Evolutionary conservation across 2,888 invertebrate species (phyloP).

Genomic region (Calameuta idolon): DNA sequence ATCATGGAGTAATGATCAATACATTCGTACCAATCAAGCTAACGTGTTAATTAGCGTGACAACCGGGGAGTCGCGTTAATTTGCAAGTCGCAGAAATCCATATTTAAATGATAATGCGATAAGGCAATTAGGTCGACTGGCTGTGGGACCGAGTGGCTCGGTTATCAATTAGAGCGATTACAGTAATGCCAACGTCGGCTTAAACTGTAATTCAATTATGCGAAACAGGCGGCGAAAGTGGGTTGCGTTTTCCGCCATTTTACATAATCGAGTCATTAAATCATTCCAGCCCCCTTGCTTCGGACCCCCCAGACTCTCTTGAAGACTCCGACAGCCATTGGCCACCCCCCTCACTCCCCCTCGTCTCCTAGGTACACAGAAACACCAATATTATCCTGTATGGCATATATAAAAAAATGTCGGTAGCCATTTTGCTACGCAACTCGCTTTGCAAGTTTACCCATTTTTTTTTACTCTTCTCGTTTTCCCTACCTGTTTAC

Average conservation of each 20-base stretch:
- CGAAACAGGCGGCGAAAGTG: constrained; percentile 31
- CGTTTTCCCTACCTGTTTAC: constrained; percentile 17
- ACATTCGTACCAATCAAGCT: constrained; percentile 28
- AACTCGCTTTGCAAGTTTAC: constrained; percentile 23
- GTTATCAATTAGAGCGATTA: constrained; percentile 60
- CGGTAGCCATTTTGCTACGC: not conserved
- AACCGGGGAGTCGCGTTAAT: constrained; percentile 54
- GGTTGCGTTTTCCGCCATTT: constrained; percentile 21
- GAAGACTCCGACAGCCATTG: not conserved
- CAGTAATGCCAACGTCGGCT: constrained; percentile 49
- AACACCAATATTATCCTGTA: not conserved
- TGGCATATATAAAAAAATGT: too few species aligned
- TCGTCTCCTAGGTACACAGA: not conserved
- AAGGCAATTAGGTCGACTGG: constrained; percentile 23
- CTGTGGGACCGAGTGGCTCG: constrained; percentile 40
- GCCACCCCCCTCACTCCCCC: not conserved
- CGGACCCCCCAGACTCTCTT: constrained; percentile 12
- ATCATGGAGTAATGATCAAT: not conserved
- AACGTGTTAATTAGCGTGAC: constrained; percentile 58
- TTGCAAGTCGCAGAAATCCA: constrained; percentile 43
- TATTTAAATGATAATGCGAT: constrained; percentile 50
- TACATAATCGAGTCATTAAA: constrained; percentile 38
- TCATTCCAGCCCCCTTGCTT: constrained; percentile 33
- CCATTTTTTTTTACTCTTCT: not conserved
- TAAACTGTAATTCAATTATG: constrained; percentile 57